phyloP scores from a whole-genome alignment of 2,888 invertebrate genomes.

The Drosophila atroscutellata region DNA sequence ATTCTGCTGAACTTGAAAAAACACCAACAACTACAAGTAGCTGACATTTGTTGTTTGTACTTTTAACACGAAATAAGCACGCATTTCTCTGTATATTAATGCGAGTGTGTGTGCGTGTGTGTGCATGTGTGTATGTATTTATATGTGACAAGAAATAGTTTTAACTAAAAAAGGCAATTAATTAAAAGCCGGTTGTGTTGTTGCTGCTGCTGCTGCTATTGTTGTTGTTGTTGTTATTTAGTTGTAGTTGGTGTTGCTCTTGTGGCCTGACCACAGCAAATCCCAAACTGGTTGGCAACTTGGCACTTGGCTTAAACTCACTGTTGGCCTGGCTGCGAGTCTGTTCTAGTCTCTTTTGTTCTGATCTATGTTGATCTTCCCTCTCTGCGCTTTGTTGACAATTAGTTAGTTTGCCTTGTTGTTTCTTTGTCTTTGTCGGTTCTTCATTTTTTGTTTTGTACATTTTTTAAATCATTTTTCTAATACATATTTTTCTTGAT shows the following conservation, averaged over 20 bases:
- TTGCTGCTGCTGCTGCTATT: conserved; percentile 38
- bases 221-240: conserved; percentile 21
- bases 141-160: conserved; percentile 74
- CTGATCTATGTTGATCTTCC: conserved; percentile 47
- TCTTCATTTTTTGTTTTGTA: conserved; percentile 18
- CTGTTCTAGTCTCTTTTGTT: conserved; percentile 48
- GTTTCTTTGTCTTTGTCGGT: conserved; percentile 44
- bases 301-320: conserved; percentile 35
- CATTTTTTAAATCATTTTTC: conserved; percentile 53
- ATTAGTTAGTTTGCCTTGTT: conserved; percentile 53
- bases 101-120: conserved; percentile 6
- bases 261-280: conserved; percentile 32
- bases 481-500: conserved; percentile 54
- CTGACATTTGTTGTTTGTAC: conserved; percentile 44
- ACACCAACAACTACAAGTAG: conserved; percentile 34
- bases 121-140: conserved; percentile 17
- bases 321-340: conserved; percentile 26
- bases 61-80: conserved; percentile 54
- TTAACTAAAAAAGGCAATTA: conserved; percentile 82
- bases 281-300: conserved; percentile 65
- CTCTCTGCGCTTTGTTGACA: conserved; percentile 48
- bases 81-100: conserved; percentile 23
- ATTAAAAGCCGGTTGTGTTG: conserved; percentile 77
- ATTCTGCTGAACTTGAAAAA: conserved; percentile 77
- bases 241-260: conserved; percentile 14